Evolutionary conservation across 2,888 invertebrate species (phyloP).

Genomic region (Lasiommata megera): DNA sequence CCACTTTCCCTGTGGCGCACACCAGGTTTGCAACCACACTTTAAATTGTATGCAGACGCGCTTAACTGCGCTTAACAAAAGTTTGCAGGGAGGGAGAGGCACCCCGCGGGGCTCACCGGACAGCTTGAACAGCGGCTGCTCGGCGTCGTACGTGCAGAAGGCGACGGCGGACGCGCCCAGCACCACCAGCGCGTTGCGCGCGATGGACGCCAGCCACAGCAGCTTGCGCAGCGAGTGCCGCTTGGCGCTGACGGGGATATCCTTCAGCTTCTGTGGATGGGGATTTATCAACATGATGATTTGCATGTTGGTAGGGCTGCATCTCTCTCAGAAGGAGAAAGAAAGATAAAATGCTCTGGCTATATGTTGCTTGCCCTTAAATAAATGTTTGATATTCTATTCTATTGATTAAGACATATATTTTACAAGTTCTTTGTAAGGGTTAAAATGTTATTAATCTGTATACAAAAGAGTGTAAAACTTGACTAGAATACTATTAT

Average conservation of each 20-base stretch:
- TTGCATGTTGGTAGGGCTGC: no score
- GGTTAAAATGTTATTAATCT: no score
- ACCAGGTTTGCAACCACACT: neutral
- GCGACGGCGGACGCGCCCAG: slow-evolving; percentile 83
- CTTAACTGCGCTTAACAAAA: no score
- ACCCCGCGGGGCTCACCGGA: no score
- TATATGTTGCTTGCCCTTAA: no score
- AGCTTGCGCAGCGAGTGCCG: slow-evolving; percentile 71
- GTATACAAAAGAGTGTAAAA: no score
- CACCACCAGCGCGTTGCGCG: slow-evolving; percentile 90
- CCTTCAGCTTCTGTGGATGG: slow-evolving; percentile 83
- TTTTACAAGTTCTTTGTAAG: no score
- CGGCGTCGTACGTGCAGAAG: slow-evolving; percentile 73
- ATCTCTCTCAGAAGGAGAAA: no score
- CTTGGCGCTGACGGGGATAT: slow-evolving; percentile 66
- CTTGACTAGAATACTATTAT: no score
- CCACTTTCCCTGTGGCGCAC: slow-evolving; percentile 77
- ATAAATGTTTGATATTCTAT: no score
- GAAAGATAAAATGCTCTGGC: no score
- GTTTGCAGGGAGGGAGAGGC: neutral
- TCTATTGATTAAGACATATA: no score
- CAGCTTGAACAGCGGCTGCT: slow-evolving; percentile 82
- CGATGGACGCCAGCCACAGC: slow-evolving; percentile 88
- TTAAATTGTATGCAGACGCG: neutral
- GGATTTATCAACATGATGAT: neutral